Evolutionary conservation across 2,113 vertebrate species (phyloP).

Genomic region (Petroica traversi): DNA sequence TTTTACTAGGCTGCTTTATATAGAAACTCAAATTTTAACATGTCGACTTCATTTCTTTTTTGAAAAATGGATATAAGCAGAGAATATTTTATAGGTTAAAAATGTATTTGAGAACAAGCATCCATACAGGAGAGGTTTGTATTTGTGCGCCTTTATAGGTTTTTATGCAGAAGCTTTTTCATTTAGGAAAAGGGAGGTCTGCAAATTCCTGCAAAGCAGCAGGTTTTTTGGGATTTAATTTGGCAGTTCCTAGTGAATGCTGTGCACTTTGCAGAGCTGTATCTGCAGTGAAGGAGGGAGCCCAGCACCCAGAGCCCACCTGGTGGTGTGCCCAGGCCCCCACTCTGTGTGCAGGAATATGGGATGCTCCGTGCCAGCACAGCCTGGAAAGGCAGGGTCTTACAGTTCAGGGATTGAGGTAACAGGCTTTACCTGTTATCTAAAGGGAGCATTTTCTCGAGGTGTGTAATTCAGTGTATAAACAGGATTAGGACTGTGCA

Average conservation of each 20-base stretch:
- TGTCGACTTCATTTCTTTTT: slow-evolving; percentile 50
- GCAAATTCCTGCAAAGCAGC: background rate
- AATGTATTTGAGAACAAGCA: slow-evolving; percentile 25
- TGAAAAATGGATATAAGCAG: slow-evolving; percentile 36
- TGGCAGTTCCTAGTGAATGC: background rate
- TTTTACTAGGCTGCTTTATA: slow-evolving; percentile 47
- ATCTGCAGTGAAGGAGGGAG: background rate
- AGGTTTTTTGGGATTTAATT: background rate
- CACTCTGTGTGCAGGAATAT: fast-evolving
- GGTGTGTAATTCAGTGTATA: background rate
- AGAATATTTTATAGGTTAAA: slow-evolving; percentile 46
- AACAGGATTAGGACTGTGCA: background rate
- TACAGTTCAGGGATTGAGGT: background rate
- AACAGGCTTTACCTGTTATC: background rate
- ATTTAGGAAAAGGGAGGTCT: background rate
- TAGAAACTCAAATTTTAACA: slow-evolving; percentile 48
- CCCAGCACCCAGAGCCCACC: background rate
- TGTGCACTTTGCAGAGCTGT: background rate
- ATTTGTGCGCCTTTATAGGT: background rate
- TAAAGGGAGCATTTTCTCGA: background rate
- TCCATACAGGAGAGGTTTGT: background rate
- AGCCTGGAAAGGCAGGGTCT: background rate
- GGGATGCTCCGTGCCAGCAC: background rate
- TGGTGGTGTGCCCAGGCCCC: background rate
- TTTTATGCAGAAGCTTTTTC: slow-evolving; percentile 21